Evolutionary conservation across 1,140 invertebrate genomes (phyloP), one percentile per base, ranked within the genome.

Genomic region (Drosophila takahashii): DNA sequence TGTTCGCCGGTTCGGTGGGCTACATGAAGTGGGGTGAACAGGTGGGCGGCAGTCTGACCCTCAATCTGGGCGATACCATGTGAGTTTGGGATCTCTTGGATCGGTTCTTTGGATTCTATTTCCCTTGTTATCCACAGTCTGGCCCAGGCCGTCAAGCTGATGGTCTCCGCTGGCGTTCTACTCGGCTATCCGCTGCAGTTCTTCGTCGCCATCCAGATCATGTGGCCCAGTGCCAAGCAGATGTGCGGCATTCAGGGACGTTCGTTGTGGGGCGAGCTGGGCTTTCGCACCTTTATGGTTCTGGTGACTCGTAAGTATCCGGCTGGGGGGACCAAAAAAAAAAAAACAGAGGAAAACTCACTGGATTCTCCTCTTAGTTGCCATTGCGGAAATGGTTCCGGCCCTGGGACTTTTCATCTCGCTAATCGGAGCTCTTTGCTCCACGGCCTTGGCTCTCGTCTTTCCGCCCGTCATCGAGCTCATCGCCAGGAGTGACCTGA

Each of bases 401-500:
- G 93, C 97, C 67, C 92, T 99, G 62, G 96, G 96, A 16, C 93
- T 97, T 1, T 96, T 98, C 91, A 98, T 99, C 69, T 97, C 98
- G 0, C 92, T 98, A 48, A 96, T 98, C 45, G 98, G 98, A 2
- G 97, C 98, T 0, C 93, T 98, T 3, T 96, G 96, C 81, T 97
- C 96, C 59, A 97, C 97, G 34, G 95, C 96, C 0, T 92, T 98
- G 47, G 97, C 97, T 0, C 93, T 99, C 1, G 94, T 99, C n/a
- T 96, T 98, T 86, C 98, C 98, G 5, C 96, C 97, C 0, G 93
- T 98, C 27, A 96, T 98, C 48, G 97, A 99, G 84, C 93, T 98
- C 58, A 93, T 96, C 3, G 93, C 95, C 0, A 91, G 91, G 44
- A 94, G 93, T 73, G 93, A 94, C 13, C 93, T 93, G 62, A 93